Evolutionary conservation across 1,140 invertebrate genomes (phyloP).

Genomic region (Rhopalosiphum maidis): DNA sequence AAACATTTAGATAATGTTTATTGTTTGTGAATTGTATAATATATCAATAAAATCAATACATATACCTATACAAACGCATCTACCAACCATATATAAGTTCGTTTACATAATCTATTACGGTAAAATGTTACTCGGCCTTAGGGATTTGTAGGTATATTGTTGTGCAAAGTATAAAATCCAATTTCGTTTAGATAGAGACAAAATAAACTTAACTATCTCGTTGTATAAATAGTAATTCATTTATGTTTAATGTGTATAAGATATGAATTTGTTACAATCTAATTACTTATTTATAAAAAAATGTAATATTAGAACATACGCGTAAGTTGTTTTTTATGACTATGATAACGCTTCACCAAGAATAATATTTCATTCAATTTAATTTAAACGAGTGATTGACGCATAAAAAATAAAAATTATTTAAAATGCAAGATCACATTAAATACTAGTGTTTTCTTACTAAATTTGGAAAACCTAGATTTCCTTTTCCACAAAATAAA

Average conservation of each 20-base stretch:
- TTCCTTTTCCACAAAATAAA: not conserved
- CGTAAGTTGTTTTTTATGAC: not conserved
- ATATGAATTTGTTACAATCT: not conserved
- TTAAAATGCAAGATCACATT: not conserved
- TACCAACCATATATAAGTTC: not conserved
- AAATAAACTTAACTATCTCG: not conserved
- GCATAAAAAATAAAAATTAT: not conserved
- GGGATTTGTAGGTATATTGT: not conserved
- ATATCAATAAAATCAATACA: not conserved
- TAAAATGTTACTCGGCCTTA: not conserved
- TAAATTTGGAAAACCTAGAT: not conserved
- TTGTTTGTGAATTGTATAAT: not conserved
- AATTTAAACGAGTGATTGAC: not conserved
- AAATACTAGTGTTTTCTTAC: not conserved
- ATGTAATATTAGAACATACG: not conserved
- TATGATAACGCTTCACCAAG: not conserved
- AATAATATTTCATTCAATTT: not conserved
- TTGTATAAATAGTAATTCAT: not conserved
- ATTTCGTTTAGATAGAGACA: not conserved
- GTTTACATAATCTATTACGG: not conserved
- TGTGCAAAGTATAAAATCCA: not conserved
- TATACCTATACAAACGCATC: not conserved
- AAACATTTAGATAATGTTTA: not conserved
- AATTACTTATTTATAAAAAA: constrained; percentile 10
- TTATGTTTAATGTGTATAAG: not conserved